These are phyloP conservation scores for Gymnoscopelus microlampas DNA, from an alignment of 2,797 vertebrate genomes.

Conservation along the genomic window DNA sequence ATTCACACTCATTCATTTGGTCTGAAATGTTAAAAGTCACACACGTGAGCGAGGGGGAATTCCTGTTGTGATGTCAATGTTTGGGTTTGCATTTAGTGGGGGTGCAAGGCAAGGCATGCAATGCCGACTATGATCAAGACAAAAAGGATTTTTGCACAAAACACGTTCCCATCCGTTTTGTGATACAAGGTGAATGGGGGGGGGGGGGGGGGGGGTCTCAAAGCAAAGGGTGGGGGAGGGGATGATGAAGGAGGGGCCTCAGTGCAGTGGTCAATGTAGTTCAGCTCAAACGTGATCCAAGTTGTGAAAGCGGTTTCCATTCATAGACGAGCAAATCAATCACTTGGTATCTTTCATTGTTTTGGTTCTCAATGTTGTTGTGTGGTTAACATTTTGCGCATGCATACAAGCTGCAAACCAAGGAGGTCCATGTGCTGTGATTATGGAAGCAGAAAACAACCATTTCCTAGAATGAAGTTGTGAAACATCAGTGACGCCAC, in stretches of 20 bases:
- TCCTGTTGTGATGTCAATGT: neutral
- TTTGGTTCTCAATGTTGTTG: neutral
- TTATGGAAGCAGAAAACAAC: neutral
- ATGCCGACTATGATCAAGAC: slow-evolving; percentile 24
- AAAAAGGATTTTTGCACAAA: slow-evolving; percentile 49
- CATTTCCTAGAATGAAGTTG: neutral
- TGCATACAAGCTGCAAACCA: neutral
- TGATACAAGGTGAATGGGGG: slow-evolving; percentile 60
- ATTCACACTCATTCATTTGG: slow-evolving; percentile 14
- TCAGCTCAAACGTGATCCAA: neutral
- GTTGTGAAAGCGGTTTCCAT: neutral
- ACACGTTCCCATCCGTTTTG: slow-evolving; percentile 92
- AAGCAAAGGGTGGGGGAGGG: slow-evolving; percentile 68
- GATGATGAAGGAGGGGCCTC: slow-evolving; percentile 11
- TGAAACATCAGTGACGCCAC: neutral
- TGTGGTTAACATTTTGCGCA: neutral
- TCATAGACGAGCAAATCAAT: neutral
- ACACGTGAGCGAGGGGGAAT: slow-evolving; percentile 11
- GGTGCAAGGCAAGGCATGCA: slow-evolving; percentile 33
- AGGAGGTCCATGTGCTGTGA: neutral
- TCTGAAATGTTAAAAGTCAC: slow-evolving; percentile 1
- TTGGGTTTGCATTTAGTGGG: slow-evolving; percentile 30
- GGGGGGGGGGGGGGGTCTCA: slow-evolving; percentile 22
- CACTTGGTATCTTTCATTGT: too few species aligned
- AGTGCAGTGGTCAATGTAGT: slow-evolving; percentile 35